These are phyloP conservation scores for Pachydiplax longipennis DNA, from an alignment of 2,888 invertebrate species.

Conservation along the genomic window DNA sequence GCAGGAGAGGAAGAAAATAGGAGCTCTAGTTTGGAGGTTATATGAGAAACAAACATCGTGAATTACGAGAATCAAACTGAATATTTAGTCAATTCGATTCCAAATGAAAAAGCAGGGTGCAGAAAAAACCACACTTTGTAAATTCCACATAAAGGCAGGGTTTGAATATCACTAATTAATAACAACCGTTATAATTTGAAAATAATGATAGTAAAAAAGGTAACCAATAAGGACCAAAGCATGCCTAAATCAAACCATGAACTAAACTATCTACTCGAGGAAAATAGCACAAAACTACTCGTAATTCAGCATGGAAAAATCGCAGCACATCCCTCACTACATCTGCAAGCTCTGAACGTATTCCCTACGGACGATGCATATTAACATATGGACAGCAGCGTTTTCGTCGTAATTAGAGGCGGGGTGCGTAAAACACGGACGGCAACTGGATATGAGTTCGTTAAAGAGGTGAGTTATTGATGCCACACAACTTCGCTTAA, in stretches of 20 bases:
- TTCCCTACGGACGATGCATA: background rate
- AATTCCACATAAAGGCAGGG: no score
- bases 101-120: no score
- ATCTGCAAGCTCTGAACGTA: background rate
- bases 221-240: background rate
- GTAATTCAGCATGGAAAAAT: background rate
- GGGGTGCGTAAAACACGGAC: background rate
- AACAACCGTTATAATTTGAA: no score
- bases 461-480: background rate
- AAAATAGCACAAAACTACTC: no score
- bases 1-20: no score
- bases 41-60: no score
- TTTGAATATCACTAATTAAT: no score
- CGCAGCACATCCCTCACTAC: background rate
- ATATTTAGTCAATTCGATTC: no score
- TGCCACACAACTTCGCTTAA: background rate
- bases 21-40: no score
- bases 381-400: background rate
- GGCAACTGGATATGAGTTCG: background rate
- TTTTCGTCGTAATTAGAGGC: constrained; percentile 2
- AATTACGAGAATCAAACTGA: no score
- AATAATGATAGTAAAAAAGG: no score
- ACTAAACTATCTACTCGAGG: background rate
- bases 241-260: background rate
- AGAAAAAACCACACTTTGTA: no score